These are phyloP conservation scores for Conistra vaccinii DNA, from an alignment of 2,888 invertebrate species.

Conservation along the genomic window DNA sequence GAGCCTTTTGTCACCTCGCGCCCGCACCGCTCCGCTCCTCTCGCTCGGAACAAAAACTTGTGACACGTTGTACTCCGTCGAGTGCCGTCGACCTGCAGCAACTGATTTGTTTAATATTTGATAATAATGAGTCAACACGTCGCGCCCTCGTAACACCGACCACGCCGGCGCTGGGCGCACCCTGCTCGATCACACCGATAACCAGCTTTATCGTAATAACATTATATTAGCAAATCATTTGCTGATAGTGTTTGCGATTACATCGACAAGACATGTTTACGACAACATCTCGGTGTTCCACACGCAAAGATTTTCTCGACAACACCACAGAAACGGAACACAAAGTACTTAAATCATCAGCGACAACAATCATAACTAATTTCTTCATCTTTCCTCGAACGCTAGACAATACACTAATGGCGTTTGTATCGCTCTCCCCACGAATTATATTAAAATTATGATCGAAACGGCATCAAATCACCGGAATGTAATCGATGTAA, in stretches of 20 bases:
- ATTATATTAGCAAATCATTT: constrained; percentile 39
- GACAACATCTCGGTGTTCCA: background rate
- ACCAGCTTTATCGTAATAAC: constrained; percentile 43
- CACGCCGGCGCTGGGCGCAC: constrained; percentile 41
- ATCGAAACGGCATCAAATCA: constrained; percentile 77
- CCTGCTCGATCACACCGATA: constrained; percentile 44
- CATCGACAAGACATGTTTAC: constrained; percentile 18
- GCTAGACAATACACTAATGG: constrained; percentile 72
- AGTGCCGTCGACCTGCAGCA: constrained; percentile 3
- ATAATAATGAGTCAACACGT: constrained; percentile 33
- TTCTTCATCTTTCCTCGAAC: constrained; percentile 61
- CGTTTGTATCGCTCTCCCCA: constrained; percentile 68
- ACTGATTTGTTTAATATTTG: constrained; percentile 30
- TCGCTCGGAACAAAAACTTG: too few relatives aligned
- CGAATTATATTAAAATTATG: constrained; percentile 79
- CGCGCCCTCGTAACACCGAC: constrained; percentile 11
- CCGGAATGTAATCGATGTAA: constrained; percentile 72
- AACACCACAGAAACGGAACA: background rate
- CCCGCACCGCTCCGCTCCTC: constrained; percentile 15
- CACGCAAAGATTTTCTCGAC: background rate
- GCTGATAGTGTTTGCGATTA: constrained; percentile 39
- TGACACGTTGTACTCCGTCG: background rate
- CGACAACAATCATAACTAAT: constrained; percentile 62
- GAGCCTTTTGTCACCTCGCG: constrained; percentile 76
- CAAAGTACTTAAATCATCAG: constrained; percentile 18